Evolutionary conservation across 2,113 vertebrate genomes (phyloP).

Genomic region (Sciurus niger): DNA sequence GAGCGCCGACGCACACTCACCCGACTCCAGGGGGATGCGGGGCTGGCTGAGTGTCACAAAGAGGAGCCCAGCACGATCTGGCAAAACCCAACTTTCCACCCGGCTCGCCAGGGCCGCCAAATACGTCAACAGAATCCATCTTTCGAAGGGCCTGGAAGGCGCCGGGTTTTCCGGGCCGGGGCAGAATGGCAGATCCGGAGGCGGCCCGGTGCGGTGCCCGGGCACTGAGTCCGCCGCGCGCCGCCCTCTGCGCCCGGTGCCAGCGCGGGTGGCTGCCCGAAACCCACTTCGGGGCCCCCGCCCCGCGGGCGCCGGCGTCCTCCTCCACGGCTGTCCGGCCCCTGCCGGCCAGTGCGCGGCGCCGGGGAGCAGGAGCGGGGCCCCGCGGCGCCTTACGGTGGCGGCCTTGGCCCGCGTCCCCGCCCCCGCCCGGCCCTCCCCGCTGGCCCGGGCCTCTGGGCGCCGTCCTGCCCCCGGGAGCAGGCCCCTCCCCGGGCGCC

Average conservation of each 20-base stretch:
- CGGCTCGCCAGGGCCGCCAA: conserved; percentile 73
- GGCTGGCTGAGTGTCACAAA: conserved; percentile 81
- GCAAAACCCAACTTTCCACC: conserved; percentile 83
- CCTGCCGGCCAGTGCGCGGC: conserved; percentile 63
- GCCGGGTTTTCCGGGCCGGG: conserved; percentile 72
- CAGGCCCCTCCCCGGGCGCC: conserved; percentile 78
- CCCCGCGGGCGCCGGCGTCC: conserved; percentile 68
- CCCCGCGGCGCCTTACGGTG: conserved; percentile 46
- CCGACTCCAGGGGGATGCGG: conserved; percentile 71
- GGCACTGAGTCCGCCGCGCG: conserved; percentile 50
- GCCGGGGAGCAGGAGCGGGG: conserved; percentile 48
- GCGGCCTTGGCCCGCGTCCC: conserved; percentile 71
- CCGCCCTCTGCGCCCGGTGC: conserved; percentile 65
- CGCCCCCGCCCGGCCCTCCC: conserved; percentile 63
- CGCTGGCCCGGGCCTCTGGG: conserved; percentile 57
- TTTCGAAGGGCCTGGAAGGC: conserved; percentile 83
- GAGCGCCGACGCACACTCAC: conserved; percentile 77
- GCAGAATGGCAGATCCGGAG: conserved; percentile 64
- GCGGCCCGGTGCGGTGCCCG: conserved; percentile 70
- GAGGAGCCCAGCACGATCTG: conserved; percentile 72
- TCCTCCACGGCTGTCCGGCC: conserved; percentile 58
- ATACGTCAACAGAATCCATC: conserved; percentile 83
- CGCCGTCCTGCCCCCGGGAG: conserved; percentile 63
- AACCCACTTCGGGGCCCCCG: conserved; percentile 77
- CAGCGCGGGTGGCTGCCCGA: conserved; percentile 71